Base-by-base conservation (phyloP, 1,140 invertebrate species). In the Xylocopa sonorina region DNA sequence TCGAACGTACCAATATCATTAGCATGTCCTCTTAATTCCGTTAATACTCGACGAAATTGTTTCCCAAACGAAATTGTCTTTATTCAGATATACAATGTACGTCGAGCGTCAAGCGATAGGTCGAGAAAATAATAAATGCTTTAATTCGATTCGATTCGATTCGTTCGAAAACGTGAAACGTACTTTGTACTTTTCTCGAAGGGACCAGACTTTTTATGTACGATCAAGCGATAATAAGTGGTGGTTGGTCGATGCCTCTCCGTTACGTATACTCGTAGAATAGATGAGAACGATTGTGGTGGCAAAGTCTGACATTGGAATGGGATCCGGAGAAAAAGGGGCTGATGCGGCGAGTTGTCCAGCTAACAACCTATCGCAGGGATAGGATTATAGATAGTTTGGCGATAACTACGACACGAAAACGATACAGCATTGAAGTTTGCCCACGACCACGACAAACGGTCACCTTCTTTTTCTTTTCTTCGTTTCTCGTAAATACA, bases 1-100 rank as follows among this genome's bases (percentile, higher is more conserved):
- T 93, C 41, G 77, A 88, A 81, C 74, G 82, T 43, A 93, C 92
- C n/a, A 92, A 92, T 66, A 83, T 93, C n/a, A 87, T 93, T 10
- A 90, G 88, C 27, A 91, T 92, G 89, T 93, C 93, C 7, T 90
- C 90, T 2, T 93, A 77, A 91, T n/a, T n/a, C 21, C 18, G 38
- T 41, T 14, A 21, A 10, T 12, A 1, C 53, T 57, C 48, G 21
- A 38, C 9, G 7, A 7, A 4, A 27, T 46, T 43, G 16, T 64
- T 71, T 76, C 50, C 66, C 66, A 78, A 78, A 81, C 66, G 66
- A 71, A 77, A 77, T 50, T 50, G 38, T 57, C 67, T 81, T 81
- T 81, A 81, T 81, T 81, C 57, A 50, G 62, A 81, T 81, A 81
- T 67, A 78, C 76, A 78, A 81, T 48, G 57, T 81, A 50, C 69